phyloP scores from a whole-genome alignment of 2,888 invertebrate species.

The Yponomeuta malinellus region DNA sequence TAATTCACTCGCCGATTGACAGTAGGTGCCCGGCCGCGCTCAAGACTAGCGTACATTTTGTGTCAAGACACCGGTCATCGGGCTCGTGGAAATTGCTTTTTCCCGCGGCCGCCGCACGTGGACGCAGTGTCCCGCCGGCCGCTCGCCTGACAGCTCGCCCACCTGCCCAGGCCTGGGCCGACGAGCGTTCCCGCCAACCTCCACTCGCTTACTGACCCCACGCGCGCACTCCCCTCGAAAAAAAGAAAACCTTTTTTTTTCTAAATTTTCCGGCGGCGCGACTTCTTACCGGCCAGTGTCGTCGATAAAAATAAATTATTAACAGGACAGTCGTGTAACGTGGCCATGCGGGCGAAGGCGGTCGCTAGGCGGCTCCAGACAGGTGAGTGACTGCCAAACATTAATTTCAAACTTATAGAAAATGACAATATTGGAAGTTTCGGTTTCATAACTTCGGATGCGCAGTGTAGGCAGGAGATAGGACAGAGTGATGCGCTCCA shows the following conservation, averaged over 20 bases:
- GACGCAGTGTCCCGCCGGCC: slow-evolving; percentile 72
- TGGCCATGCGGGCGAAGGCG: slow-evolving; percentile 82
- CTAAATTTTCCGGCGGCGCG: slow-evolving; percentile 11
- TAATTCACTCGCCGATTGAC: slow-evolving; percentile 35
- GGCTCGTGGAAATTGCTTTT: slow-evolving; percentile 72
- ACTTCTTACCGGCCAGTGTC: slow-evolving; percentile 26
- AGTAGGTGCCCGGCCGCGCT: slow-evolving; percentile 56
- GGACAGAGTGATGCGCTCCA: slow-evolving; percentile 64
- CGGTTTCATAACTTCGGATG: slow-evolving; percentile 30
- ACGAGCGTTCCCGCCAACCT: slow-evolving; percentile 51
- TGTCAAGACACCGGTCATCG: slow-evolving; percentile 50
- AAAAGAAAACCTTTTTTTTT: slow-evolving; percentile 27
- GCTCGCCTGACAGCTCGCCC: slow-evolving; percentile 45
- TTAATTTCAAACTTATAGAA: neutral
- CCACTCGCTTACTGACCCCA: slow-evolving; percentile 53
- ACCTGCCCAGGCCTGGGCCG: neutral
- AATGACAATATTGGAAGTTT: neutral
- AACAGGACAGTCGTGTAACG: slow-evolving; percentile 31
- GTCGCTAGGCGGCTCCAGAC: slow-evolving; percentile 82
- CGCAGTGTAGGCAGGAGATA: slow-evolving; percentile 52
- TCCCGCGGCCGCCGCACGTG: slow-evolving; percentile 65
- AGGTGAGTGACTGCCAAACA: slow-evolving; percentile 66
- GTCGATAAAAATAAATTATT: slow-evolving; percentile 56
- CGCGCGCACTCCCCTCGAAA: slow-evolving; percentile 33
- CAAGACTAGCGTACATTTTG: slow-evolving; percentile 35